phyloP scores from a whole-genome alignment of 2,888 invertebrate species.

The Invenusta paracnida region DNA sequence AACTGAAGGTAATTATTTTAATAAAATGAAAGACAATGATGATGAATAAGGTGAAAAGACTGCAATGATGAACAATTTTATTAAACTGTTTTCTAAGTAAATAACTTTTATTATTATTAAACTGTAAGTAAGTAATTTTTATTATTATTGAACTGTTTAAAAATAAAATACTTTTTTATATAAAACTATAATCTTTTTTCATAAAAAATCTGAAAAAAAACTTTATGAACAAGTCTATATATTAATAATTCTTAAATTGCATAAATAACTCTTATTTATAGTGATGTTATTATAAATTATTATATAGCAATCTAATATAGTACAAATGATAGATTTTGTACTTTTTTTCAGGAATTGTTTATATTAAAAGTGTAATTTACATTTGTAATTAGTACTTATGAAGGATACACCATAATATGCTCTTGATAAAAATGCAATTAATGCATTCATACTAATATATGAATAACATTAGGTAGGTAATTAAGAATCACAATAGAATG shows the following conservation, averaged over 20 bases:
- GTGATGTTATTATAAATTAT: too few relatives aligned
- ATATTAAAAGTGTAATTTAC: not conserved
- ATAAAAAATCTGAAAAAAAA: not conserved
- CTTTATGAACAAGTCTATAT: not conserved
- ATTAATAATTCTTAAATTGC: too few relatives aligned
- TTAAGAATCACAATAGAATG: too few relatives aligned
- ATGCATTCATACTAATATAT: too few relatives aligned
- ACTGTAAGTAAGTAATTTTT: not conserved
- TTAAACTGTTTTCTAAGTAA: not conserved
- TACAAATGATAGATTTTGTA: too few relatives aligned
- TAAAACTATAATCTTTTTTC: conserved; percentile 17
- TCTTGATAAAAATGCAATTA: too few relatives aligned
- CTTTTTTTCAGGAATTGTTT: too few relatives aligned
- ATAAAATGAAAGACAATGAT: not conserved
- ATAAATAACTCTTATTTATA: too few relatives aligned
- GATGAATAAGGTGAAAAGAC: not conserved
- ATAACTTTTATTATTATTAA: not conserved
- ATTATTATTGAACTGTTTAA: not conserved
- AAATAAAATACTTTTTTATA: not conserved
- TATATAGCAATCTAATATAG: too few relatives aligned
- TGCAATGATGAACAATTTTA: not conserved
- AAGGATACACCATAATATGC: too few relatives aligned
- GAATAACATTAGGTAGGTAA: too few relatives aligned
- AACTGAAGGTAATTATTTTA: not conserved
- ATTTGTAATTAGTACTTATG: too few relatives aligned